Evolutionary conservation across 2,113 vertebrate species (phyloP), one percentile per base, ranked within the genome.

Genomic region (Pangasianodon hypophthalmus): DNA sequence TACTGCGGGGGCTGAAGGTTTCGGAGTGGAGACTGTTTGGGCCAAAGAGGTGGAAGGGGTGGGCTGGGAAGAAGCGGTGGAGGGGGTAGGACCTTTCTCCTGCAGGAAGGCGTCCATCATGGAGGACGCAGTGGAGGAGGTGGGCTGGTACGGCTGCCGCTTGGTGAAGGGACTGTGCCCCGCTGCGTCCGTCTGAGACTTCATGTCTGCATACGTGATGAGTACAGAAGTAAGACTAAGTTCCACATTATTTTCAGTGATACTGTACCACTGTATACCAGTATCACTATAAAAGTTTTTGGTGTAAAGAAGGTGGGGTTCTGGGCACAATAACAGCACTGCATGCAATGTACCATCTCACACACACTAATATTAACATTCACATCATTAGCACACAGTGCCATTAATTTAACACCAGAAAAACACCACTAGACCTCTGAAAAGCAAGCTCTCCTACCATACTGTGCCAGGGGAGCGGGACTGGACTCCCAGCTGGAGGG

Each of bases 61-160:
- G 3, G 97, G 95, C 84, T 96, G 96, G 87, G 95, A 94, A 37
- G 96, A 94, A 90, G 92, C 60, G 18, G 94, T 93, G 37, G 95
- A 92, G 77, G 95, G 91, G 91, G 94, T 93, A 85, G 95, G 88
- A 92, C 93, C 93, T 93, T 99, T 99, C 91, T 98, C 97, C 94
- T 98, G 98, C 96, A 99, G 96, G 95, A 98, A 99, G 92, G 97
- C 97, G 54, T 99, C 98, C 94, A 99, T 97, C 96, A 99, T 98
- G 92, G 97, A 95, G 87, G 98, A 97, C 90, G 97, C 93, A 58
- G 94, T 91, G 60, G 95, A 91, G 92, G 95, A 90, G 92, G 94
- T 73, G 0, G 97, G 93, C 13, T 97, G 96, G 93, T 98, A 99
- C 90, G 97, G 96, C 95, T 97, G 98, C 21, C 97, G 97, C 92